Base-by-base conservation (phyloP, 1,140 invertebrate genomes). In the Musca domestica region DNA sequence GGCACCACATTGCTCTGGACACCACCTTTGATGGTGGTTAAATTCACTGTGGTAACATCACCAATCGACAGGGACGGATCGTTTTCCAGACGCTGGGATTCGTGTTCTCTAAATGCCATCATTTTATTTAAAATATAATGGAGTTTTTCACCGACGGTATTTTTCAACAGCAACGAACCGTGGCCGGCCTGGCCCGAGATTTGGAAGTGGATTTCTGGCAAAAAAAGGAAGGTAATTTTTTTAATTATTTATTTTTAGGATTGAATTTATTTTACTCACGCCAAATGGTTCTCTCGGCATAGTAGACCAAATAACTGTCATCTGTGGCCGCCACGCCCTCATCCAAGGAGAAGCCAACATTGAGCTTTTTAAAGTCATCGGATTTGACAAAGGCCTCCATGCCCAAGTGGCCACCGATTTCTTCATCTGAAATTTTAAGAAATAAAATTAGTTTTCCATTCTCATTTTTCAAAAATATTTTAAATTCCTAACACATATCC, bases 1-100 rank as follows among this genome's bases (percentile, higher is more conserved):
- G 96, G 96, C 51, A 98, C 87, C 1, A 98, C 94, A 82, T 98
- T 98, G n/a, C 87, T 84, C 80, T 98, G 95, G 1, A 96, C 88
- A 41, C 96, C 96, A 67, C 95, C 95, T 6, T 87, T 91, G 67
- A 95, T 66, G 81, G 89, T 88, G 0, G 94, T 98, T 41, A 97
- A 83, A 84, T 98, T 98, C 0, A 96, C 82, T 1, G 93, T 91
- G 2, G 92, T 94, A 0, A 97, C 92, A 84, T 96, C 92, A 5
- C 94, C 94, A 51, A 95, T 84, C 2, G 85, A 86, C 1, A 91
- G 74, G 56, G 86, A 83, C 1, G 87, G 82, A 78, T 93, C 85
- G 1, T 83, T 81, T 4, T 87, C 83, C 34, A 95, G 80, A 74
- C 87, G 88, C 46, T 85, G 76, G 69, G 90, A 88, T 77, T 95